Percentiles rank a stretch among this genome's conserved stretches.
phyloP scores from a whole-genome alignment of 1,140 invertebrate species.

The Drosophila pandora region DNA sequence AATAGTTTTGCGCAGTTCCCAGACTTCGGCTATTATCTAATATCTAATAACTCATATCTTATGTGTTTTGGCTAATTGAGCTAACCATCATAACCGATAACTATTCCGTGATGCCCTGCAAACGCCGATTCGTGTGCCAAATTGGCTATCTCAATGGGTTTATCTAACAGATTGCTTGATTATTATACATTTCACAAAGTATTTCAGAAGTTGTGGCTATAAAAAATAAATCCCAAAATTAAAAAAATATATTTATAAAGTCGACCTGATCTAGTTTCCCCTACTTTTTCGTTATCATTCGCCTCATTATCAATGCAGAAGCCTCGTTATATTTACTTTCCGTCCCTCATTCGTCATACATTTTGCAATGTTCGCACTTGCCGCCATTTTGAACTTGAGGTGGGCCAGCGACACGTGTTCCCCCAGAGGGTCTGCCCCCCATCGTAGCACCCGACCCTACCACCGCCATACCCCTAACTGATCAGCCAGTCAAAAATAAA shows the following conservation, averaged over 20 bases:
- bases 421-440: slow-evolving; percentile 7
- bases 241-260: neutral
- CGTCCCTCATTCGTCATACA: slow-evolving; percentile 38
- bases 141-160: neutral
- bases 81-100: slow-evolving; percentile 1
- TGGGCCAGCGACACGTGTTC: slow-evolving; percentile 48
- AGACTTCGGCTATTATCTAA: slow-evolving; percentile 12
- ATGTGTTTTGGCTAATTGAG: slow-evolving; percentile 31
- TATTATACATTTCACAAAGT: too few relatives aligned
- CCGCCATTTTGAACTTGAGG: slow-evolving; percentile 54
- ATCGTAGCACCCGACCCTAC: neutral
- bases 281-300: slow-evolving; percentile 15
- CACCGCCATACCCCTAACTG: neutral
- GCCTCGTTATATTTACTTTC: neutral
- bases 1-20: slow-evolving; percentile 20
- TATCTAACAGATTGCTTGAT: neutral
- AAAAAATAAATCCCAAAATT: neutral
- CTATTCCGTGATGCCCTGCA: slow-evolving; percentile 12
- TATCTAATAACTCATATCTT: slow-evolving; percentile 26
- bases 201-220: too few relatives aligned
- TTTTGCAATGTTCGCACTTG: slow-evolving; percentile 40
- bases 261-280: neutral
- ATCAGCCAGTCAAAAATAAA: slow-evolving; percentile 1
- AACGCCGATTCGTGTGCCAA: slow-evolving; percentile 22
- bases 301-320: slow-evolving; percentile 29